Base-by-base conservation (phyloP, 1,140 invertebrate species). In the Ericerus pela region DNA sequence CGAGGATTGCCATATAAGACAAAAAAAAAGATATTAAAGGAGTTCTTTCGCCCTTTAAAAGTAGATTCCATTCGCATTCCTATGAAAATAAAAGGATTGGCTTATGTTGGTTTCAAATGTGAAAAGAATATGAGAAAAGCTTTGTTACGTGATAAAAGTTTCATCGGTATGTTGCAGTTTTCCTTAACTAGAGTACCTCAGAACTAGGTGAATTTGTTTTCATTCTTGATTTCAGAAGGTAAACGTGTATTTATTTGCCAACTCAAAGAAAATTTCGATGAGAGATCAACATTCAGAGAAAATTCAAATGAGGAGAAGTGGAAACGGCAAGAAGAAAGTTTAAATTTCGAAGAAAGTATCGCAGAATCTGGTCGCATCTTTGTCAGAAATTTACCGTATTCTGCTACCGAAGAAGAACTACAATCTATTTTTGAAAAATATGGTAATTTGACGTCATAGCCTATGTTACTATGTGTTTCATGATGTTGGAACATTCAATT, bases 311-410 rank as follows among this genome's bases (percentile, higher is more conserved):
- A n/a, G n/a, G 67, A 65, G 66, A 58, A 71, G 72, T 83, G 78
- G 82, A 77, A 78, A 62, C 76, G 76, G 61, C 85, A 85, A 70
- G 74, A 80, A 65, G 76, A 84, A 33, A 69, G 73, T 22, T 63
- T 85, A 6, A 78, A 80, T 64, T 77, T 80, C 63, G 84, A 86
- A 68, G 89, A 93, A 69, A 77, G 75, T 57, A 84, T 94, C 56
- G 85, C 79, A 1, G 88, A 92, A 69, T 91, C 92, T 62, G 96
- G 96, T 2, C 78, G 85, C 61, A 85, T 99, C 61, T 99, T 94
- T 77, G 75, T 97, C 11, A 75, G 96, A 60, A 99, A 99, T 76
- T 72, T 99, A 16, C 70, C 89, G 0, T 99, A 96, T 68, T 79
- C 81, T 1, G 79, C 82, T 3, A 93, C 81, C 1, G 92, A 97